Percentiles rank a stretch among this genome's conserved stretches.
These are phyloP conservation scores for Pollenia labialis DNA, from an alignment of 2,888 invertebrate genomes.

Conservation along the genomic window DNA sequence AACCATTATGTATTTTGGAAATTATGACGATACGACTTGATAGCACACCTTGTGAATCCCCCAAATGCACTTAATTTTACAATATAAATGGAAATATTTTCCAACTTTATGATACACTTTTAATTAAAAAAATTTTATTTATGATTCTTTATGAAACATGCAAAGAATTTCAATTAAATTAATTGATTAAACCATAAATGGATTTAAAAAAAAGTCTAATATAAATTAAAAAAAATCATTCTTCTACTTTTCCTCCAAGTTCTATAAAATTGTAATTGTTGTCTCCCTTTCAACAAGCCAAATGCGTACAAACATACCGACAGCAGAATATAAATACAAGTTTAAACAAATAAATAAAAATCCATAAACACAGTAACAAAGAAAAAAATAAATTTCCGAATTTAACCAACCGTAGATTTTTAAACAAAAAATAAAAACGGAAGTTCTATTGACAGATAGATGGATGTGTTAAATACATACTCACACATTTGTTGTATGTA, in stretches of 20 bases:
- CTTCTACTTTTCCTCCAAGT: background rate
- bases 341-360: constrained; percentile 17
- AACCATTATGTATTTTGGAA: too few species aligned
- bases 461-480: constrained; percentile 9
- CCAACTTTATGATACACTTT: background rate
- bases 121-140: constrained; percentile 8
- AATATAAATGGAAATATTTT: too few species aligned
- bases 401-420: constrained; percentile 59
- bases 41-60: too few species aligned
- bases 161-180: constrained; percentile 26
- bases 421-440: constrained; percentile 55
- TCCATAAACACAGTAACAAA: background rate
- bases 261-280: constrained; percentile 5
- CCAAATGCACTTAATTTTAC: too few species aligned
- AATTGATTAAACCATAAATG: constrained; percentile 2
- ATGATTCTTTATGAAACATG: constrained; percentile 12
- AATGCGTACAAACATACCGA: background rate
- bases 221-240: constrained; percentile 16
- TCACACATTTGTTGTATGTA: background rate
- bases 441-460: constrained; percentile 69
- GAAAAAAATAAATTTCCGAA: constrained; percentile 50
- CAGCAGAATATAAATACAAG: background rate
- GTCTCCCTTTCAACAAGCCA: background rate
- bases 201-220: too few species aligned
- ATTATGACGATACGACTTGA: too few species aligned